Conservation (phyloP, 2,888 invertebrate species). For the Idaea biselata region DNA sequence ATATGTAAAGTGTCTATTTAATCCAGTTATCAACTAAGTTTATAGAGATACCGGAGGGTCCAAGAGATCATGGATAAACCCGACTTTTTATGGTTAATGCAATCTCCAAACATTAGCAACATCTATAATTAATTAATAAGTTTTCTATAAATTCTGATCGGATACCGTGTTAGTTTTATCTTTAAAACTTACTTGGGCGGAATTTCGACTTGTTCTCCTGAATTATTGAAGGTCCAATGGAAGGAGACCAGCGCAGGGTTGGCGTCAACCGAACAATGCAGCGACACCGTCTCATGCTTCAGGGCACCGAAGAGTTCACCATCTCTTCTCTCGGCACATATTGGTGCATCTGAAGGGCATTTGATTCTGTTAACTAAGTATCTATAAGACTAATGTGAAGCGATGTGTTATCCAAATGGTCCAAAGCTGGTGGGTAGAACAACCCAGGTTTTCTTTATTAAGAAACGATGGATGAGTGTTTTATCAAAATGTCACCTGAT, state of each 20-base stretch:
- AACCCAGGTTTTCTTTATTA: too few species aligned
- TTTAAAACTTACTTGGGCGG: conserved; percentile 78
- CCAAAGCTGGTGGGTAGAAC: too few species aligned
- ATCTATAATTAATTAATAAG: too few species aligned
- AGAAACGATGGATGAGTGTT: too few species aligned
- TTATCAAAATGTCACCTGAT: too few species aligned
- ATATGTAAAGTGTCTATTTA: too few species aligned
- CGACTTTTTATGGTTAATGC: not conserved
- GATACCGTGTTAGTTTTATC: too few species aligned
- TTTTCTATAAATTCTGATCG: too few species aligned
- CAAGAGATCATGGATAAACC: too few species aligned
- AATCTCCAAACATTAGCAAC: not conserved
- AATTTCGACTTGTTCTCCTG: conserved; percentile 90
- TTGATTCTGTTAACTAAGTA: not conserved
- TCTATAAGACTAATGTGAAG: not conserved
- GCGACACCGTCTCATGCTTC: conserved; percentile 92
- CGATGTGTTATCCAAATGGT: too few species aligned
- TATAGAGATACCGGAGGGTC: too few species aligned
- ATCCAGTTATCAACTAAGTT: too few species aligned
- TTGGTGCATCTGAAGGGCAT: conserved; percentile 83
- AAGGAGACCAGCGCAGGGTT: conserved; percentile 92
- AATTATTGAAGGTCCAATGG: conserved; percentile 96
- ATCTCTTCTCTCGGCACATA: conserved; percentile 88
- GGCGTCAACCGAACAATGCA: conserved; percentile 93
- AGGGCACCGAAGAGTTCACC: conserved; percentile 90